Evolutionary conservation across 1,140 invertebrate genomes (phyloP).

Genomic region (Mactra quadrangularis): DNA sequence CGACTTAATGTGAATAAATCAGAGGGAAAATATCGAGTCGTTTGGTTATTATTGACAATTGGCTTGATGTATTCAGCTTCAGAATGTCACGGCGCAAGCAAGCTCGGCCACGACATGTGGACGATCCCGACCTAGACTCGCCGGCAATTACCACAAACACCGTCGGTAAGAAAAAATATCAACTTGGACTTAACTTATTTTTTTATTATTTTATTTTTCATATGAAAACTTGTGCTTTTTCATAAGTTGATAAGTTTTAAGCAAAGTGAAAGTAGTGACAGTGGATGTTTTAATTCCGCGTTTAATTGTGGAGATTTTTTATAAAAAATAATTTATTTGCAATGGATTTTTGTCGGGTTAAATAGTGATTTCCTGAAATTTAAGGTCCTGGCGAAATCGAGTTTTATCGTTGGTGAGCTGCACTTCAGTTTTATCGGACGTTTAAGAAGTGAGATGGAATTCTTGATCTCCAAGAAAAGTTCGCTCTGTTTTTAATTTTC

Average conservation of each 20-base stretch:
- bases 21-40: conserved; percentile 69
- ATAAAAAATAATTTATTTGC: conserved; percentile 9
- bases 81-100: conserved; percentile 87
- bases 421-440: conserved; percentile 34
- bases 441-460: neutral
- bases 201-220: conserved; percentile 39
- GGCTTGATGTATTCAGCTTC: conserved; percentile 57
- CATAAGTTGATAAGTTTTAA: conserved; percentile 12
- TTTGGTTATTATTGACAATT: conserved; percentile 71
- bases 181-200: conserved; percentile 34
- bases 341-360: conserved; percentile 13
- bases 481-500: no score
- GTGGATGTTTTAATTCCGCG: neutral
- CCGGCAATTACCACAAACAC: conserved; percentile 55
- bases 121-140: conserved; percentile 72
- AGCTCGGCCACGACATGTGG: conserved; percentile 85
- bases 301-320: conserved; percentile 20
- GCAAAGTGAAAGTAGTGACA: conserved; percentile 48
- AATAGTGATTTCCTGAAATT: conserved; percentile 21
- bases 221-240: neutral
- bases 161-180: conserved; percentile 60
- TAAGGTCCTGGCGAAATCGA: neutral
- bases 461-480: neutral
- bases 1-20: conserved; percentile 72
- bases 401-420: conserved; percentile 24